Percentiles rank a stretch among this genome's conserved stretches.
Evolutionary conservation across 1,140 invertebrate species (phyloP).

Genomic region (Ladona fulva): DNA sequence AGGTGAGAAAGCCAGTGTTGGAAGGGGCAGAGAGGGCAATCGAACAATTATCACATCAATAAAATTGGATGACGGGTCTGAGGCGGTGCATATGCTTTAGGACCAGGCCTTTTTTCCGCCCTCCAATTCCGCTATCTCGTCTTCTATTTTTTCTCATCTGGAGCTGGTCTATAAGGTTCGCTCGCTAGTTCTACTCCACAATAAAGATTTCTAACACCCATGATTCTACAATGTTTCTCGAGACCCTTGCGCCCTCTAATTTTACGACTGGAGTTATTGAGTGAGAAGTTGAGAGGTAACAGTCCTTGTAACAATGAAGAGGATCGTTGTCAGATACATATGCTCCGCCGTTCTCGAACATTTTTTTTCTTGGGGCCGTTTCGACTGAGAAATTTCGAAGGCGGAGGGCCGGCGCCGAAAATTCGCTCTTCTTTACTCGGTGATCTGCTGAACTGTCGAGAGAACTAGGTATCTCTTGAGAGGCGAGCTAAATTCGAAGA

Average conservation of each 20-base stretch:
- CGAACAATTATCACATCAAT: conserved; percentile 2
- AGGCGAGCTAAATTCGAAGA: no score
- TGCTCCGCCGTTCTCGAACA: no score
- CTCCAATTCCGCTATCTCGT: neutral
- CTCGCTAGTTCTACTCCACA: neutral
- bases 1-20: neutral
- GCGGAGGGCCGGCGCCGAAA: no score
- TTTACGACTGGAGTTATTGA: neutral
- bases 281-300: neutral
- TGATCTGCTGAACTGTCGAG: no score
- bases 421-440: no score
- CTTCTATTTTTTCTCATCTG: neutral
- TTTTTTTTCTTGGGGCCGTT: no score
- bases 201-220: neutral
- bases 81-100: neutral
- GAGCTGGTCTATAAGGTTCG: neutral
- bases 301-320: no score
- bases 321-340: no score
- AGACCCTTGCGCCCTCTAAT: neutral
- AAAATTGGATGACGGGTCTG: neutral
- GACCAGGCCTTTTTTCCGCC: neutral
- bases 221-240: neutral
- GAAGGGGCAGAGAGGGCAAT: neutral
- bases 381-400: no score
- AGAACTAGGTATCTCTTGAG: no score